Base-by-base conservation (phyloP, 1,140 invertebrate species). In the Drosophila carrolli region DNA sequence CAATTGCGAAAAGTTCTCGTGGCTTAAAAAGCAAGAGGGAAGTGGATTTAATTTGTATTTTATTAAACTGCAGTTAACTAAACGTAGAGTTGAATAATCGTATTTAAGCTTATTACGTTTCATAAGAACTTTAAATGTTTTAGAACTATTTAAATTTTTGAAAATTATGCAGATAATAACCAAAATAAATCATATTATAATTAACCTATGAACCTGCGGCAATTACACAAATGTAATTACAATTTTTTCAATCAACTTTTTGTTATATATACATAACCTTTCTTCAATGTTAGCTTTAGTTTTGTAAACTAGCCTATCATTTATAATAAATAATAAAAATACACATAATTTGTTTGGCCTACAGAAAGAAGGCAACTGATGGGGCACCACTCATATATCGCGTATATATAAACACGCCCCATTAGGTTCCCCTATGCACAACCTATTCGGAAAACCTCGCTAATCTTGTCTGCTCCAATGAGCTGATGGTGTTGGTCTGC, bases 381-480 rank as follows among this genome's bases (percentile, higher is more conserved):
- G 62, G 35, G 11, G 14, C 32, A 27, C 37, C 35, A 50, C 50
- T 58, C 29, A 43, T 43, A 44, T 37, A 19, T 19, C 23, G 16
- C 4, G n/a, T 43, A 10, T 8, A 29, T 43, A 35, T 13, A 56
- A 41, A 32, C 67, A 55, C 50, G 55, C 43, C 63, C 44, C 47
- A 53, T 43, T 50, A 29, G 53, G 57, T 57, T 11, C 59, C 57
- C 41, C 62, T 53, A 65, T 61, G 74, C 38, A 47, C 63, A 72
- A 51, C 46, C 44, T 44, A 73, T 48, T 16, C 29, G 37, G 41
- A 62, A 74, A 73, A 40, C 16, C 72, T 58, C 75, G 81, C 81
- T 84, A 84, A 84, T 84, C 72, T 63, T 80, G 77, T 63, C 72
- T 67, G 81, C 76, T 84, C 61, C 78, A 73, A 79, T 84, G 82